phyloP scores from a whole-genome alignment of 2,888 invertebrate species.

The Heliconius charithonia region DNA sequence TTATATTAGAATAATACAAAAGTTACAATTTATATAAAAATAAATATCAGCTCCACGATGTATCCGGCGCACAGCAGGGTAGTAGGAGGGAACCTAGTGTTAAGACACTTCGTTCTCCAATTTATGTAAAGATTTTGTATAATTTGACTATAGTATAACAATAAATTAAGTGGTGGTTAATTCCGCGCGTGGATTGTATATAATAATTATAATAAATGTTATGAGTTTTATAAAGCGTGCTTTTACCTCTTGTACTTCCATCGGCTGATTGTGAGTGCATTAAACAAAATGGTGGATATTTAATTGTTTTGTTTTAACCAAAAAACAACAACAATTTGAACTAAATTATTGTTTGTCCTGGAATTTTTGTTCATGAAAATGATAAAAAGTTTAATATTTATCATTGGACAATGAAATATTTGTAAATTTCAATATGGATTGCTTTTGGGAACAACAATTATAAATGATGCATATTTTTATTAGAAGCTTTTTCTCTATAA shows the following conservation, averaged over 20 bases:
- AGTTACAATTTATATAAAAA: not conserved
- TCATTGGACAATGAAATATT: not conserved
- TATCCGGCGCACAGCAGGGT: too few species aligned
- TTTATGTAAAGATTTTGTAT: too few species aligned
- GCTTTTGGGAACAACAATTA: too few species aligned
- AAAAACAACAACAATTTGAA: not conserved
- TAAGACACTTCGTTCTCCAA: too few species aligned
- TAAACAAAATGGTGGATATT: constrained; percentile 47
- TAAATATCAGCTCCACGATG: not conserved
- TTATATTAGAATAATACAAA: not conserved
- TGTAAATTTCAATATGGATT: not conserved
- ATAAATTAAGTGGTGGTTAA: not conserved
- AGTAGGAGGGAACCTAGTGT: too few species aligned
- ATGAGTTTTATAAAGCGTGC: constrained; percentile 49
- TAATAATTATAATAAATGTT: constrained; percentile 2
- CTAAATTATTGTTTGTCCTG: not conserved
- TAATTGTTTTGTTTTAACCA: constrained; percentile 30
- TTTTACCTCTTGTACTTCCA: constrained; percentile 89
- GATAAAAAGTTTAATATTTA: not conserved
- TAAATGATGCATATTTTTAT: too few species aligned
- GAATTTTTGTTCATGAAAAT: not conserved
- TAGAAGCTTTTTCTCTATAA: too few species aligned
- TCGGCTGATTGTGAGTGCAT: constrained; percentile 83
- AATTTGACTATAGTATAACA: too few species aligned
- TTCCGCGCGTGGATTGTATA: not conserved